Base-by-base conservation (phyloP, 2,797 vertebrate species). In the Hydrolagus colliei region DNA sequence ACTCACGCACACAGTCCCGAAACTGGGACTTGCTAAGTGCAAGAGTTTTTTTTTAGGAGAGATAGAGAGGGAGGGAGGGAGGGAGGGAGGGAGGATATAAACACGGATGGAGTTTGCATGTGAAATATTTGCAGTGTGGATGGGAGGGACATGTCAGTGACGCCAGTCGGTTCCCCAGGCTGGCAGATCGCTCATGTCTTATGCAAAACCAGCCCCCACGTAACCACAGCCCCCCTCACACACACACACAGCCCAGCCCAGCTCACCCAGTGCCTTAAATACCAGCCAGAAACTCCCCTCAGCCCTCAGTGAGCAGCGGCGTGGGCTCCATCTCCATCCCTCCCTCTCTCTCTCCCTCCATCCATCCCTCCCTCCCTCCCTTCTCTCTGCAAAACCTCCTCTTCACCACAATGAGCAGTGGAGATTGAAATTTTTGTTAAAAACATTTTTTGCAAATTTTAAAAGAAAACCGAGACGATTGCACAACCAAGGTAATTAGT, bases 221-320 rank as follows among this genome's bases (percentile, higher is more conserved):
- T 71, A 84, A 61, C 11, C 52, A 84, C 79, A 68, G 41, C 79
- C 63, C 27, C 27, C 1, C 27, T 27, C 27, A 27, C 27, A 27
- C 27, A 27, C 27, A 27, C 27, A 27, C 27, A 27, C 27, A 27
- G 27, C 27, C 27, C 27, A 80, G 27, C 62, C 27, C 63, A 22
- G 20, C 27, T 35, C 27, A 27, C 27, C 78, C 41, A 27, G 62
- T 67, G 63, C 63, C 63, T 82, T 82, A 67, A 82, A 68, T 41
- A 82, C 68, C 63, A 68, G 63, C 4, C 79, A 68, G 79, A 82
- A 82, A 82, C 79, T 82, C 79, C 79, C 79, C 32, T 65, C 79
- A 82, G 27, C 79, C 63, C 63, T 68, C n/a, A 79, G 61, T 63
- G 59, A 79, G 61, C 61, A 27, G 61, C 22, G 62, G 65, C 27